A percentile compares a stretch with the other conserved stretches of the same genome.
Conservation (phyloP, 2,113 vertebrate genomes). For the Malurus melanocephalus region DNA sequence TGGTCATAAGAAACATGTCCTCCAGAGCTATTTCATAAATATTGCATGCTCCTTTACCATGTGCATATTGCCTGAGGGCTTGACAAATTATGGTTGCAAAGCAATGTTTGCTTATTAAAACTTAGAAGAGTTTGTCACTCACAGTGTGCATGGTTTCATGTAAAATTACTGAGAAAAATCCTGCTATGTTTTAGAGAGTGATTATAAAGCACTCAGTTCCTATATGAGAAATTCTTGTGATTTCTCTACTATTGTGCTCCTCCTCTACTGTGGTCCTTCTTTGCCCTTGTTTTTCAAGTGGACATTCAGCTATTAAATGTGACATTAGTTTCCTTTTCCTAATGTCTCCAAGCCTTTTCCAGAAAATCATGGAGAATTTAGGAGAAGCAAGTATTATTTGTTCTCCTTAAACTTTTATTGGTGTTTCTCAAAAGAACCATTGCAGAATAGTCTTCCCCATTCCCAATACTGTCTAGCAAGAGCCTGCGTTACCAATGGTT, state of each 20-base stretch:
- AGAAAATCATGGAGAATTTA: background rate
- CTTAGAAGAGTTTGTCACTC: background rate
- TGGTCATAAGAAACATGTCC: background rate
- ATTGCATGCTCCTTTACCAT: fast-evolving
- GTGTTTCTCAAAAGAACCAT: background rate
- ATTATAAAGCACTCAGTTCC: background rate
- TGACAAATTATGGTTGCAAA: background rate
- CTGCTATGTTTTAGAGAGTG: background rate
- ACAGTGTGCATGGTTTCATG: background rate
- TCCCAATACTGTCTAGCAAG: background rate
- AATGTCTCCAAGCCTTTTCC: background rate
- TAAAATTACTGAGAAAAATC: background rate
- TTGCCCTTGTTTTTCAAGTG: background rate
- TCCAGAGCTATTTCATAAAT: background rate
- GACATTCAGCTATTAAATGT: background rate
- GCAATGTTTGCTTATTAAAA: background rate
- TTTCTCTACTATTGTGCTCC: too few species aligned
- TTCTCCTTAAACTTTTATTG: background rate
- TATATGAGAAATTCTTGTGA: background rate
- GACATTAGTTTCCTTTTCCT: background rate
- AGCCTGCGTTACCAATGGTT: background rate
- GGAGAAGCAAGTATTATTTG: background rate
- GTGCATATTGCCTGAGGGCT: background rate
- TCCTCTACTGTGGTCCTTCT: background rate
- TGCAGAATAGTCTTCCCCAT: background rate